These are phyloP conservation scores for Nestor notabilis DNA, from an alignment of 2,113 vertebrate genomes.

Conservation along the genomic window DNA sequence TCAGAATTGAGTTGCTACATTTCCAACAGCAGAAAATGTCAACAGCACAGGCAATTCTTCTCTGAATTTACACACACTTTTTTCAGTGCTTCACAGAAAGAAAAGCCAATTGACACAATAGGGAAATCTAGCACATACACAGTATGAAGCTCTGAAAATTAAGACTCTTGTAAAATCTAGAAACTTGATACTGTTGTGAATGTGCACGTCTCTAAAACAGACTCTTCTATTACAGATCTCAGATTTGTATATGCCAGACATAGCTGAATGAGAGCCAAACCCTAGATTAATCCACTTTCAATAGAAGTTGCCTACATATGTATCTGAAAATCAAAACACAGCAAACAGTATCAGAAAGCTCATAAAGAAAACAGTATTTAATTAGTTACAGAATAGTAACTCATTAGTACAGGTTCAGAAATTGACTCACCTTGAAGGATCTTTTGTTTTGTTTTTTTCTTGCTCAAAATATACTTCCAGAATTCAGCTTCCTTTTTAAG, in stretches of 20 bases:
- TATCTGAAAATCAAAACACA: conserved; percentile 16
- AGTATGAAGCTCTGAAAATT: not conserved
- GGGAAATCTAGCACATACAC: not conserved
- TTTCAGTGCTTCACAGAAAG: not conserved
- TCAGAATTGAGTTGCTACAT: not conserved
- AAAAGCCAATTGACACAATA: conserved; percentile 1
- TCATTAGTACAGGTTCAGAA: not conserved
- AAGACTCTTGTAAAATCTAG: conserved; percentile 22
- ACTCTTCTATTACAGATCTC: not conserved
- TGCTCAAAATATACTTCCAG: not conserved
- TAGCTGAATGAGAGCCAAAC: conserved; percentile 37
- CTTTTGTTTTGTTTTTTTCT: not conserved
- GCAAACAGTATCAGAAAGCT: not conserved
- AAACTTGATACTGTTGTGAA: not conserved
- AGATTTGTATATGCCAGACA: conserved; percentile 20
- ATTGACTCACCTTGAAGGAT: not conserved
- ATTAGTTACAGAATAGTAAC: not conserved
- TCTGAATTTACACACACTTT: not conserved
- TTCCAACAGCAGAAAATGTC: conserved; percentile 17
- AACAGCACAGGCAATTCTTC: not conserved
- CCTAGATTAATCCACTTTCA: conserved; percentile 1
- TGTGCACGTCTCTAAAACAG: not conserved
- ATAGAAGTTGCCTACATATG: not conserved
- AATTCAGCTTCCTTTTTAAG: not conserved
- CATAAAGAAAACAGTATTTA: not conserved